Conservation (phyloP, 2,888 invertebrate genomes). For the Polydrusus tereticollis region DNA sequence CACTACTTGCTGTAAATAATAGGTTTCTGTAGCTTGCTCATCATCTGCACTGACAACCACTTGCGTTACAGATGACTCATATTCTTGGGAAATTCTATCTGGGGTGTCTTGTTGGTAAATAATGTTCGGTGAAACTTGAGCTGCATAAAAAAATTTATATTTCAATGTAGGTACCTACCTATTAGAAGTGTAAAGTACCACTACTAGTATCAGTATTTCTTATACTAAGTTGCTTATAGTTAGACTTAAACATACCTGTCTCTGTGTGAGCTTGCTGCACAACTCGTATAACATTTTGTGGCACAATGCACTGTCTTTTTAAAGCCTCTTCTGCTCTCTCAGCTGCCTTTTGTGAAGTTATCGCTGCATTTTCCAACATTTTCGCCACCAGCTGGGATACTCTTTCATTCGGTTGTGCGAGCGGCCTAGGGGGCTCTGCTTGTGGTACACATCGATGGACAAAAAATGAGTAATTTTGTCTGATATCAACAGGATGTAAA, state of each 20-base stretch:
- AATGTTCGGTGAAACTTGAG: neutral
- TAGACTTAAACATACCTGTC: no score
- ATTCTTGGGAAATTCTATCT: neutral
- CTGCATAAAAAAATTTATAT: conserved; percentile 2
- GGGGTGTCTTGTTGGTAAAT: neutral
- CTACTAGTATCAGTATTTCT: no score
- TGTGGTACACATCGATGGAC: conserved; percentile 64
- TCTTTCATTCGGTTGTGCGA: conserved; percentile 36
- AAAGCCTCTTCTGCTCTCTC: conserved; percentile 51
- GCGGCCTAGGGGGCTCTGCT: conserved; percentile 59
- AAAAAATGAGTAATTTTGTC: conserved; percentile 61
- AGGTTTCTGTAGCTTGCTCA: conserved; percentile 11
- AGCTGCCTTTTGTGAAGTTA: conserved; percentile 56
- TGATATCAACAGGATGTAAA: conserved; percentile 61
- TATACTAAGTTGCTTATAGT: no score
- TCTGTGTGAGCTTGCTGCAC: neutral
- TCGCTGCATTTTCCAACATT: conserved; percentile 62
- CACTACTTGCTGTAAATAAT: conserved; percentile 33
- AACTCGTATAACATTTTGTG: neutral
- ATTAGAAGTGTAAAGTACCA: no score
- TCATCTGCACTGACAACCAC: conserved; percentile 12
- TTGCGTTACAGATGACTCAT: conserved; percentile 5
- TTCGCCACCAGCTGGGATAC: conserved; percentile 62
- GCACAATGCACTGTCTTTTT: conserved; percentile 17
- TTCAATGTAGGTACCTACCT: neutral